Base-by-base conservation (phyloP, 2,888 invertebrate species). In the Agriopis aurantiaria region DNA sequence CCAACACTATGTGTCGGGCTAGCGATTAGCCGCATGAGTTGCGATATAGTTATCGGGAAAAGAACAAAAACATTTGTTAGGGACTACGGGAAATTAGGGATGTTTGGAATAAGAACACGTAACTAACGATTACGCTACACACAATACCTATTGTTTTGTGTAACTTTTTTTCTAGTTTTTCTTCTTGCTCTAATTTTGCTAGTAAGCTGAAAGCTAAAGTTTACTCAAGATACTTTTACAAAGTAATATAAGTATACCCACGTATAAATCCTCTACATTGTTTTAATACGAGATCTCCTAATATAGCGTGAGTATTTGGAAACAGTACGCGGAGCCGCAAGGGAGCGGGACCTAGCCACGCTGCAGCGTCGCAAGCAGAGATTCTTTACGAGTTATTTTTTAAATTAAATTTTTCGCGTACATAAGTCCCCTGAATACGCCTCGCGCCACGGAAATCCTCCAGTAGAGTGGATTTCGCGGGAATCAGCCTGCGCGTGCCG, bases 361-460 rank as follows among this genome's bases (percentile, higher is more conserved):
- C 33, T 63, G 69, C 61, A 62, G 69, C 65, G 49, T 68, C 55
- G 58, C 71, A 64, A 73, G 68, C 67, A 62, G 55, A 58, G 55
- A 75, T 72, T 71, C 75, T 67, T 67, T 12, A 63, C 56, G 74
- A 85, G 86, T 83, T 85, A 86, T 84, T 84, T 85, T 83, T 85
- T 78, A 85, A 87, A 87, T 87, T 86, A 86, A 85, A 86, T 85
- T 86, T 87, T 87, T 84, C 80, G 73, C 79, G 73, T 75, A 81
- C 82, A 80, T 82, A 82, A 83, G 82, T 80, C 84, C 65, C 76
- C 70, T 70, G 77, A 78, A 82, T 72, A 76, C 73, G 69, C 70
- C 76, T 72, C 65, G 74, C 74, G 57, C 61, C 69, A 60, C 71
- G 78, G 76, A 82, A 84, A 84, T 82, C 80, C 80, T 75, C 70